These are phyloP conservation scores for Thaleichthys pacificus DNA, from an alignment of 2,797 vertebrate species.

Conservation along the genomic window DNA sequence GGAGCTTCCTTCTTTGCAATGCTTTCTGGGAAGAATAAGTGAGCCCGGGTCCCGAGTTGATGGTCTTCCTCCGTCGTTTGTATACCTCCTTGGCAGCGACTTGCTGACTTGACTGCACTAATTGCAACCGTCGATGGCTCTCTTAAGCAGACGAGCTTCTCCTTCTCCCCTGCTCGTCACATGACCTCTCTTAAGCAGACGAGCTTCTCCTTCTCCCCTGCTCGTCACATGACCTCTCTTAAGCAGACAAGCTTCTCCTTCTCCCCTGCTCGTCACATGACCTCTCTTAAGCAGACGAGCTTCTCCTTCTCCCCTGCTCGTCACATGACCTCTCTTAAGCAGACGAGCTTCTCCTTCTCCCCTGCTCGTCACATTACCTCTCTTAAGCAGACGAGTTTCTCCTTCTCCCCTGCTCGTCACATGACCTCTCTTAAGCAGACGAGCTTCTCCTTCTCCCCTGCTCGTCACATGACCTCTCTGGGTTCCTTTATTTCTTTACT, in stretches of 20 bases:
- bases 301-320: no score
- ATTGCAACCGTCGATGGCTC: slow-evolving; percentile 23
- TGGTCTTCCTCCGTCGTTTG: slow-evolving; percentile 29
- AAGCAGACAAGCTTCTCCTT: no score
- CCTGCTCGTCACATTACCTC: no score
- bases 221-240: slow-evolving; percentile 13
- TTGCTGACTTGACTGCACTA: slow-evolving; percentile 21
- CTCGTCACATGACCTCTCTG: slow-evolving; percentile 12
- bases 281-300: no score
- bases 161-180: background rate
- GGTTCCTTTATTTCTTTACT: slow-evolving; percentile 26
- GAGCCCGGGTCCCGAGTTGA: slow-evolving; percentile 7
- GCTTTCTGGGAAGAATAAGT: background rate
- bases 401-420: slow-evolving; percentile 2
- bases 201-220: no score
- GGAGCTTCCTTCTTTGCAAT: background rate
- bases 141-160: slow-evolving; percentile 13
- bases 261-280: slow-evolving; percentile 11
- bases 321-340: slow-evolving; percentile 19
- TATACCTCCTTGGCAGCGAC: slow-evolving; percentile 22
- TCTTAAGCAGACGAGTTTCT: slow-evolving; percentile 13
- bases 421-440: slow-evolving; percentile 21
- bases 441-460: background rate
- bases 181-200: no score
- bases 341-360: background rate